A percentile compares a stretch with the other conserved stretches of the same genome.
phyloP scores from a whole-genome alignment of 2,888 invertebrate genomes.

The Pollenia amentaria region DNA sequence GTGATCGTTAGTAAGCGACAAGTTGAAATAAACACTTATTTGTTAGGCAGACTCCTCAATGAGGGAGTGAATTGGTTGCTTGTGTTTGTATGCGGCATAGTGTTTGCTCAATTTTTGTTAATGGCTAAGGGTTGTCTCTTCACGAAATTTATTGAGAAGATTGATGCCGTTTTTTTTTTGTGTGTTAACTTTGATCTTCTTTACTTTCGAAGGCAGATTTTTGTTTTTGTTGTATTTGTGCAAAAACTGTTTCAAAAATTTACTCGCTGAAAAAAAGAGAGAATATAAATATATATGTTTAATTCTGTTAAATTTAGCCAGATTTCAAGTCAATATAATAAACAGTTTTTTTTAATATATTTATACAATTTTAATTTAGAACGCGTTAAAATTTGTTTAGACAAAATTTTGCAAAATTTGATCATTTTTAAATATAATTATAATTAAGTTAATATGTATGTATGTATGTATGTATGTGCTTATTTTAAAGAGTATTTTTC shows the following conservation, averaged over 20 bases:
- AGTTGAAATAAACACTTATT: constrained; percentile 19
- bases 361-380: constrained; percentile 3
- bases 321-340: neutral
- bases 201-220: constrained; percentile 5
- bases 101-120: neutral
- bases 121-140: neutral
- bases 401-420: neutral
- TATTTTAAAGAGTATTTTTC: too few relatives aligned
- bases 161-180: constrained; percentile 22
- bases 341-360: neutral
- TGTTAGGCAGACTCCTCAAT: neutral
- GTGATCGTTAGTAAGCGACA: constrained; percentile 2
- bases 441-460: too few relatives aligned
- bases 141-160: constrained; percentile 2
- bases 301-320: neutral
- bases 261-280: constrained; percentile 21
- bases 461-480: too few relatives aligned
- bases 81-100: neutral
- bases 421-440: neutral
- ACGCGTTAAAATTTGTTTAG: constrained; percentile 2
- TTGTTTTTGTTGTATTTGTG: constrained; percentile 7
- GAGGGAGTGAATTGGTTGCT: neutral
- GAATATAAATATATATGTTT: too few relatives aligned
- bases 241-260: neutral
- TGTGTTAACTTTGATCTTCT: constrained; percentile 1